Evolutionary conservation across 2,797 vertebrate species (phyloP), one percentile per base, ranked within the genome.

Genomic region (Dryobates pubescens): DNA sequence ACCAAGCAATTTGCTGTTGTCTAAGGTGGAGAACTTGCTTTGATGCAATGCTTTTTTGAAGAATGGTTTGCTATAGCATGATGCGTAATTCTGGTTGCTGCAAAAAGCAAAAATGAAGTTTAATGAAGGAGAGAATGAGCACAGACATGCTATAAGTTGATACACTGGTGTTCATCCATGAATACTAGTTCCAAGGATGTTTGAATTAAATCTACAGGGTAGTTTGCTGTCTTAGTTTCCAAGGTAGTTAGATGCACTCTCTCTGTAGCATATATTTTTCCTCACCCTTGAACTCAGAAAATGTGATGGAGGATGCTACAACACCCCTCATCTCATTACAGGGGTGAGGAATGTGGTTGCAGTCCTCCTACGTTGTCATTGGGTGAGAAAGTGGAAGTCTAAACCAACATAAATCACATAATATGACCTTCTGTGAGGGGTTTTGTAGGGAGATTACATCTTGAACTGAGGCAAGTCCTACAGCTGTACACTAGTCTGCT

Each of bases 11-110:
- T 87, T 92, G 13, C 69, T 38, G 18, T 36, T 45, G 78, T 82
- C 83, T 43, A 75, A 85, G 83, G 75, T 63, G 80, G 81, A 80
- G 90, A 85, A 72, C 58, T 74, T 87, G 65, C 90, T 92, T 82
- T 85, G 83, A 82, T 90, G 56, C 58, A 64, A 29, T 43, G 19
- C 59, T 90, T 85, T 85, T 91, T 91, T 65, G 38, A 77, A 54
- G 36, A 86, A 20, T 63, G 45, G 41, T 64, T 8, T 29, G 75
- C 27, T 74, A 8, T 57, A 67, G 20, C 16, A 13, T 0, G 1
- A 11, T 36, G 23, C 53, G 34, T 38, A 75, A 70, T 91, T 81
- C 47, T 88, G 29, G 4, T 83, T 56, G n/a, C 67, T 83, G 82
- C 43, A 70, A 43, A 92, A 83, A 59, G 11, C 29, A 73, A 71